These are phyloP conservation scores for Falco peregrinus DNA, from an alignment of 2,797 vertebrate species.

Conservation along the genomic window DNA sequence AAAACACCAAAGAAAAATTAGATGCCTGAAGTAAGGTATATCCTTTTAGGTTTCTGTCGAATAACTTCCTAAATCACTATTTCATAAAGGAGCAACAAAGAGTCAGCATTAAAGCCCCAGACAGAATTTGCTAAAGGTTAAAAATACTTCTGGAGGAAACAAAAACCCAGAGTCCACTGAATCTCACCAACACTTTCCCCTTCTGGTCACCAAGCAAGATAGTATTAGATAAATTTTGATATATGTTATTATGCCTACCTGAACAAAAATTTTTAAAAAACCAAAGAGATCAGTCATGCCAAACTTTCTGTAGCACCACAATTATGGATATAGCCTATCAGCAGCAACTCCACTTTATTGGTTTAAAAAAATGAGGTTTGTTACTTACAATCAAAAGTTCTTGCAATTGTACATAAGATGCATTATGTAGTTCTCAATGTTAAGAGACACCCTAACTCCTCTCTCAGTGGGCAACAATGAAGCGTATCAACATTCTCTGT, in stretches of 20 bases:
- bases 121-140: neutral
- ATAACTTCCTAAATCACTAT: neutral
- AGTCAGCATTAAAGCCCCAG: neutral
- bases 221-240: neutral
- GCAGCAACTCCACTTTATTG: neutral
- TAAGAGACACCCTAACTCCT: neutral
- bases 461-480: neutral
- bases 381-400: neutral
- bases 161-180: neutral
- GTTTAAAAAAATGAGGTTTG: neutral
- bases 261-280: neutral
- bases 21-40: neutral
- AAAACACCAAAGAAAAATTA: neutral
- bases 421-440: neutral
- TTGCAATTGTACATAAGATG: neutral
- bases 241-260: neutral
- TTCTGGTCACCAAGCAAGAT: neutral
- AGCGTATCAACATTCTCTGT: neutral
- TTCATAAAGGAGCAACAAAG: neutral
- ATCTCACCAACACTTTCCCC: rapidly evolving
- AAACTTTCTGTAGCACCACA: neutral
- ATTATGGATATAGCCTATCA: neutral
- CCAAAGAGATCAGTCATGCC: neutral
- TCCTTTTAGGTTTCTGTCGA: neutral
- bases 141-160: neutral